A percentile compares a stretch with the other conserved stretches of the same genome.
These are phyloP conservation scores for Zaprionus camerounensis DNA, from an alignment of 1,140 invertebrate genomes.

Conservation along the genomic window DNA sequence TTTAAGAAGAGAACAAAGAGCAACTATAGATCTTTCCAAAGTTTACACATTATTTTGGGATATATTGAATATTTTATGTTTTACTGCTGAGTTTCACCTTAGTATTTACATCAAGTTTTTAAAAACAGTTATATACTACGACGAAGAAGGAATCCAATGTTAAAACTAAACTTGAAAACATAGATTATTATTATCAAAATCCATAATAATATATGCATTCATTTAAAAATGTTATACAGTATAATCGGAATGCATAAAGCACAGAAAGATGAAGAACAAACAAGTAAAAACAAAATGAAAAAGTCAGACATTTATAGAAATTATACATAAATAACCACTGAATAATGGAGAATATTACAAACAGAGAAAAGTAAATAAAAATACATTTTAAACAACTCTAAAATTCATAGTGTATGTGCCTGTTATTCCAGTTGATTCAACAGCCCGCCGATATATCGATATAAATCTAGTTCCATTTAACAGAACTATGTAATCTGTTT, in stretches of 20 bases:
- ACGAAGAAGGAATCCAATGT: conserved; percentile 28
- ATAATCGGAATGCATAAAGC: conserved; percentile 74
- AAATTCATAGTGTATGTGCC: background rate
- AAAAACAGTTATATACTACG: conserved; percentile 14
- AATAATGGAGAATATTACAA: conserved; percentile 70
- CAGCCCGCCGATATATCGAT: conserved; percentile 10
- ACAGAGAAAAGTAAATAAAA: conserved; percentile 65
- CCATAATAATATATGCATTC: conserved; percentile 70
- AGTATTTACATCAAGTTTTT: conserved; percentile 24
- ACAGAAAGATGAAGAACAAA: conserved; percentile 52
- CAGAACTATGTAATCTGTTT: background rate
- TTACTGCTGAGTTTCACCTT: conserved; percentile 33
- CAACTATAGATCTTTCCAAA: conserved; percentile 44
- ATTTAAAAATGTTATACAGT: conserved; percentile 73
- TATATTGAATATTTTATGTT: conserved; percentile 42
- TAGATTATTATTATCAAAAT: conserved; percentile 70
- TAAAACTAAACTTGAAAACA: conserved; percentile 50
- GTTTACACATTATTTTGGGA: conserved; percentile 45
- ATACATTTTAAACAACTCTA: conserved; percentile 72
- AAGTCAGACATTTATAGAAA: conserved; percentile 72
- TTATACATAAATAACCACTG: conserved; percentile 67
- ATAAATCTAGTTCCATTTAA: background rate
- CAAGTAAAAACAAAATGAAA: conserved; percentile 39
- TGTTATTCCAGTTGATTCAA: background rate
- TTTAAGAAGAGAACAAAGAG: conserved; percentile 10